Percentiles rank a stretch among this genome's conserved stretches.
Conservation (phyloP, 2,888 invertebrate species). For the Amphipoea lucens region DNA sequence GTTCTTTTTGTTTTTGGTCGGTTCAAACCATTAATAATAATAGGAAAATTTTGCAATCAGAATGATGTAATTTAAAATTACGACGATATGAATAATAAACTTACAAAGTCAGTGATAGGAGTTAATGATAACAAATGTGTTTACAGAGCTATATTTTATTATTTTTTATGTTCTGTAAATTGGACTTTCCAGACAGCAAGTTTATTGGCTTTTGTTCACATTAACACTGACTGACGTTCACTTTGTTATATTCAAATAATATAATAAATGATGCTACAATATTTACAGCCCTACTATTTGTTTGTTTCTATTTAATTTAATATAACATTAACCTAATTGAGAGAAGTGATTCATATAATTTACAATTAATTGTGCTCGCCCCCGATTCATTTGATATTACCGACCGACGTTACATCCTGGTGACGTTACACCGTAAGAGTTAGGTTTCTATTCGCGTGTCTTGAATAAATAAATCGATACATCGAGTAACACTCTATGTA, state of each 20-base stretch:
- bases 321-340: constrained; percentile 23
- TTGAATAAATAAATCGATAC: constrained; percentile 36
- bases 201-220: constrained; percentile 18
- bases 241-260: not conserved
- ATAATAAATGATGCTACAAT: not conserved
- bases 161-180: constrained; percentile 31
- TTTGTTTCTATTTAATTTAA: not conserved
- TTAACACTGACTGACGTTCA: not conserved
- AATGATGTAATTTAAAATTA: constrained; percentile 59
- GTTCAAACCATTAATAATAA: constrained; percentile 22
- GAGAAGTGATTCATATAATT: constrained; percentile 21
- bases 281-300: not conserved
- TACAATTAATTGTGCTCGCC: constrained; percentile 12
- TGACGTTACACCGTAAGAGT: constrained; percentile 37
- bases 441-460: constrained; percentile 39
- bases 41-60: constrained; percentile 22
- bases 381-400: constrained; percentile 16
- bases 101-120: constrained; percentile 41
- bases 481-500: constrained; percentile 4
- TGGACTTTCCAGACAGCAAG: constrained; percentile 29
- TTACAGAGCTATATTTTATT: constrained; percentile 12
- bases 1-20: too few relatives aligned
- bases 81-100: constrained; percentile 46
- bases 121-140: constrained; percentile 42
- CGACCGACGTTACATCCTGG: constrained; percentile 28